A percentile compares a stretch with the other conserved stretches of the same genome.
phyloP scores from a whole-genome alignment of 2,797 vertebrate genomes.

The Myioborus melanocephalus region DNA sequence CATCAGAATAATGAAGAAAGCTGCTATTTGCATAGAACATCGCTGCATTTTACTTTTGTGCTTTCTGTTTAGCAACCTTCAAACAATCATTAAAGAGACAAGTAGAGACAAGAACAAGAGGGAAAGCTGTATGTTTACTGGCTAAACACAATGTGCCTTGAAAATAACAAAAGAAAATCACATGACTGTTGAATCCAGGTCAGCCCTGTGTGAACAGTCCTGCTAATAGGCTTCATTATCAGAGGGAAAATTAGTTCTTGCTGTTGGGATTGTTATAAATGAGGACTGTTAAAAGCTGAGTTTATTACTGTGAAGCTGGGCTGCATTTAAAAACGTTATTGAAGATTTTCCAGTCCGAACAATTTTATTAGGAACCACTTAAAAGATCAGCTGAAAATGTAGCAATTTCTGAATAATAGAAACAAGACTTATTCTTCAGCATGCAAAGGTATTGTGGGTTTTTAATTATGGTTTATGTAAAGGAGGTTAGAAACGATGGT shows the following conservation, averaged over 20 bases:
- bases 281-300: constrained; percentile 12
- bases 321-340: constrained; percentile 19
- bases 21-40: constrained; percentile 57
- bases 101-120: constrained; percentile 28
- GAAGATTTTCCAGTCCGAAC: constrained; percentile 58
- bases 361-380: constrained; percentile 55
- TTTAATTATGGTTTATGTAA: constrained; percentile 23
- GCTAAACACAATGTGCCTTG: background rate
- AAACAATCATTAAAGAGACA: background rate
- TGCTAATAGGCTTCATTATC: constrained; percentile 47
- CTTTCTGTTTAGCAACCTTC: constrained; percentile 2
- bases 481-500: background rate
- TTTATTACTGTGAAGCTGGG: constrained; percentile 30
- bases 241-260: constrained; percentile 46
- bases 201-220: constrained; percentile 38
- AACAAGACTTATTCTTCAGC: constrained; percentile 36
- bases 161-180: background rate
- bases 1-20: constrained; percentile 49
- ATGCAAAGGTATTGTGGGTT: constrained; percentile 23
- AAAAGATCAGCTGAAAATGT: constrained; percentile 47
- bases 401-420: constrained; percentile 26
- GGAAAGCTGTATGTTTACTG: constrained; percentile 11
- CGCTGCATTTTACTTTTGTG: constrained; percentile 1
- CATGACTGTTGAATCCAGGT: constrained; percentile 42
- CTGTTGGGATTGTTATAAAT: constrained; percentile 48